These are phyloP conservation scores for Climacteris rufus DNA, from an alignment of 2,113 vertebrate species.

Conservation along the genomic window DNA sequence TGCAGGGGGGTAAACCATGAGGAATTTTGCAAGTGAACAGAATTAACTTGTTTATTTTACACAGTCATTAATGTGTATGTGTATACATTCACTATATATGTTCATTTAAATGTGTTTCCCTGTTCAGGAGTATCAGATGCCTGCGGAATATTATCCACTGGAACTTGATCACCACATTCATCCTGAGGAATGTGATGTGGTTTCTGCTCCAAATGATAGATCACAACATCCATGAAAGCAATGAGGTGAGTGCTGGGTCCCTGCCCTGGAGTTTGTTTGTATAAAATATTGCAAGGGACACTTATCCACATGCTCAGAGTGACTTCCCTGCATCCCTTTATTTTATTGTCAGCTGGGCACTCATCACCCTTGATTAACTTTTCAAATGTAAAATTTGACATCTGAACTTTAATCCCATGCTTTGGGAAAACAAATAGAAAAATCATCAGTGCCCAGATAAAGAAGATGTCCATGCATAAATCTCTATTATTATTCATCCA, in stretches of 20 bases:
- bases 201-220: slow-evolving; percentile 95
- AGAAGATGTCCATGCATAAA: not conserved
- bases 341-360: not conserved
- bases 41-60: not conserved
- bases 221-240: slow-evolving; percentile 92
- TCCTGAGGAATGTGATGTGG: slow-evolving; percentile 93
- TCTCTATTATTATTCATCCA: not conserved
- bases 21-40: not conserved
- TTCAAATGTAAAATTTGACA: not conserved
- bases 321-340: not conserved
- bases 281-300: not conserved
- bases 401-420: not conserved
- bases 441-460: not conserved
- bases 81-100: not conserved
- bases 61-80: not conserved
- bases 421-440: not conserved
- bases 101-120: not conserved
- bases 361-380: not conserved
- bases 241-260: slow-evolving; percentile 79
- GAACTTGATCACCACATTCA: slow-evolving; percentile 97
- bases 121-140: slow-evolving; percentile 90
- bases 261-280: not conserved
- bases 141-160: slow-evolving; percentile 97
- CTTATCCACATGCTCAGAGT: not conserved
- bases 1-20: not conserved